Conservation (phyloP, 2,113 vertebrate genomes). For the Prunella fulvescens region DNA sequence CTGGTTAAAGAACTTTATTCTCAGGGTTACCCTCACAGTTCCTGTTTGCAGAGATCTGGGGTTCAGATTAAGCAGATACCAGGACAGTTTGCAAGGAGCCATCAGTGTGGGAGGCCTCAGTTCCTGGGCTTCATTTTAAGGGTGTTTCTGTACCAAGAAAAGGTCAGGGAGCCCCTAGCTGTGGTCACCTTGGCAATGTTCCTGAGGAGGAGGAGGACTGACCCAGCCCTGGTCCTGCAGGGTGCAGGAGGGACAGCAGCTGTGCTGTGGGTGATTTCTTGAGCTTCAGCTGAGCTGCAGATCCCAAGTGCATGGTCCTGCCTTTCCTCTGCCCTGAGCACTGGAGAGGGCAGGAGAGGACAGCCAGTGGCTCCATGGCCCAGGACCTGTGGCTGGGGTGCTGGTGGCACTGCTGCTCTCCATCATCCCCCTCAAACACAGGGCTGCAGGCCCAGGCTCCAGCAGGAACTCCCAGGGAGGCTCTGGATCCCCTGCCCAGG, state of each 20-base stretch:
- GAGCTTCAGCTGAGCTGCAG: background rate
- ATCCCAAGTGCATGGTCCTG: background rate
- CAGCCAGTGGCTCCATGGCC: background rate
- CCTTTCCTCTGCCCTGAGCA: background rate
- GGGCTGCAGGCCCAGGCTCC: background rate
- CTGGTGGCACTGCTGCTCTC: background rate
- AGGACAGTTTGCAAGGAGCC: background rate
- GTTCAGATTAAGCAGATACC: background rate
- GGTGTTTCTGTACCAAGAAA: background rate
- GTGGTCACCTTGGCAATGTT: fast-evolving
- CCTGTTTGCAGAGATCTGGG: background rate
- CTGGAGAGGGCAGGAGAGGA: background rate
- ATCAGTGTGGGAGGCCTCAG: background rate
- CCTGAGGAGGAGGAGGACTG: background rate
- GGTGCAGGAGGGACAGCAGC: background rate
- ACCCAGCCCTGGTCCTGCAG: no score
- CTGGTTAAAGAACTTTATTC: background rate
- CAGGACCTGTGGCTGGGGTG: background rate
- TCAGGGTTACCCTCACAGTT: background rate
- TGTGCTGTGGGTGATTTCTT: background rate
- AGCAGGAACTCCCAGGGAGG: background rate
- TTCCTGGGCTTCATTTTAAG: background rate
- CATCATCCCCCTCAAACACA: fast-evolving
- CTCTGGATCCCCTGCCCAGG: background rate
- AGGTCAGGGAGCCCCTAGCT: background rate